These are phyloP conservation scores for Zophobas morio DNA, from an alignment of 1,140 invertebrate species.

Conservation along the genomic window DNA sequence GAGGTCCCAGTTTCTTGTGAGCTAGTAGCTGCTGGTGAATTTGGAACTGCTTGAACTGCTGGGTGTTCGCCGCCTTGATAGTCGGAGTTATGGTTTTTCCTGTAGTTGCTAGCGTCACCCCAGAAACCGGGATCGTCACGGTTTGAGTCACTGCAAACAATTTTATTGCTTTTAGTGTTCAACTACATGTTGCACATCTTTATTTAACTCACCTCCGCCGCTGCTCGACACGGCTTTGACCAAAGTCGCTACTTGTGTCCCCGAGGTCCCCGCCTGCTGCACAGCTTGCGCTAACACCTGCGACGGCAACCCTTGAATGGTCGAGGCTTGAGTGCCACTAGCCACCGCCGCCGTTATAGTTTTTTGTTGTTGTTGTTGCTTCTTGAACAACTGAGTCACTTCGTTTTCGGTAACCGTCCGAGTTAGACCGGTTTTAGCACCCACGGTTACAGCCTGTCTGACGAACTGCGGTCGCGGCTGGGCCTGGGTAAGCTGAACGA, in stretches of 20 bases:
- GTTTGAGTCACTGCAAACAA: constrained; percentile 65
- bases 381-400: constrained; percentile 79
- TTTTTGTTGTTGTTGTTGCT: constrained; percentile 73
- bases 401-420: constrained; percentile 78
- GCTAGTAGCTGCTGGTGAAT: constrained; percentile 77
- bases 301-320: constrained; percentile 68
- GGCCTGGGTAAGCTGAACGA: constrained; percentile 66
- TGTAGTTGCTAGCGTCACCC: constrained; percentile 67
- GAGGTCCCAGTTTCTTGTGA: constrained; percentile 71
- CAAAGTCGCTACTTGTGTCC: constrained; percentile 71
- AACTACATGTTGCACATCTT: background rate
- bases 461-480: constrained; percentile 63
- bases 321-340: constrained; percentile 58
- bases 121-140: constrained; percentile 68
- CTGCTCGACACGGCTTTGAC: constrained; percentile 73
- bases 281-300: constrained; percentile 74
- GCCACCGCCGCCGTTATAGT: constrained; percentile 68
- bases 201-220: constrained; percentile 60
- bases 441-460: constrained; percentile 60
- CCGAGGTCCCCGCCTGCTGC: constrained; percentile 68
- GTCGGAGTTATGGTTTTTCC: constrained; percentile 68
- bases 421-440: constrained; percentile 66
- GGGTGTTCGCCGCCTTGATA: constrained; percentile 73
- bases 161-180: background rate
- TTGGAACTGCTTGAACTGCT: constrained; percentile 79